Base-by-base conservation (phyloP, 2,113 vertebrate genomes). In the Hydrochoerus hydrochaeris region DNA sequence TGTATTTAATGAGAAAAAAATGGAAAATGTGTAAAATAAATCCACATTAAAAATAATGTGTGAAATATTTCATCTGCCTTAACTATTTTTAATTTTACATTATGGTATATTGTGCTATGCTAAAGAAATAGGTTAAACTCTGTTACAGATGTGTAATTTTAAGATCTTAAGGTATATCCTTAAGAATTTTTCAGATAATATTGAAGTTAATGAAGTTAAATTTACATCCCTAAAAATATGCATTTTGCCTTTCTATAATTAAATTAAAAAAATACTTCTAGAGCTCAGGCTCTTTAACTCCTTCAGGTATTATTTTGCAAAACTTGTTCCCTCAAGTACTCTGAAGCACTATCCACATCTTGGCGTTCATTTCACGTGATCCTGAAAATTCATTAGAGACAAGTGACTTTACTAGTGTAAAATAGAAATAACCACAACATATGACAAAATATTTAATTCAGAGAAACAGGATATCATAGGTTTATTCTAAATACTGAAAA, bases 141-240 rank as follows among this genome's bases (percentile, higher is more conserved):
- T 44, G 38, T 28, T 22, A 54, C 85, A 77, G 17, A 26, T 88
- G 57, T 17, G 13, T 16, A 90, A 73, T 63, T 86, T 62, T 71
- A 94, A 77, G 4, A 81, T 62, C 71, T 86, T 86, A n/a, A 4
- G 24, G 0, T 62, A 73, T 2, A 22, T 57, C 38, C 16, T 93
- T 20, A 86, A 19, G 17, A 86, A 80, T 8, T 73, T 86, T 91
- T 77, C n/a, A 83, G 52, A 67, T 75, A 2, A 52, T 35, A 71
- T n/a, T 83, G 16, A 93, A 65, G 92, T 97, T 96, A 78, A 6
- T 65, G 32, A 95, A 41, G 7, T 60, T 96, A 77, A 0, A 88
- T 94, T 28, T 41, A 90, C 7, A 24, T 82, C 3, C 12, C 20
- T 19, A 94, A 44, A 65, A 87, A 46, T 95, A 69, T 0, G 5